A percentile compares a stretch with the other conserved stretches of the same genome.
These are phyloP conservation scores for Scalopus aquaticus DNA, from an alignment of 2,113 vertebrate species.

Conservation along the genomic window DNA sequence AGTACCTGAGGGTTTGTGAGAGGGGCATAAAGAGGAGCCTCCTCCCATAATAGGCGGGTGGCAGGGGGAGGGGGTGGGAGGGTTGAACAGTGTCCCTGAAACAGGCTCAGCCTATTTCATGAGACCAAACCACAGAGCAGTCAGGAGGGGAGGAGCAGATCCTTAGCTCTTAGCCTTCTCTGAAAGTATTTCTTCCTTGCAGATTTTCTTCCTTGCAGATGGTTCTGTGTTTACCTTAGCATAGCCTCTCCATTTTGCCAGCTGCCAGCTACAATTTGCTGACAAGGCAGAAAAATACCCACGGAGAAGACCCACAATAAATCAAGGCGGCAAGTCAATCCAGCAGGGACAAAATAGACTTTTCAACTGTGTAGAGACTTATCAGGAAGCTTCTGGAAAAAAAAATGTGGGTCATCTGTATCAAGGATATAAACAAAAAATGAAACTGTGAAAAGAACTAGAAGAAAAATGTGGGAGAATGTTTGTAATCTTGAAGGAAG, in stretches of 20 bases:
- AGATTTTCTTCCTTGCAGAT: not conserved
- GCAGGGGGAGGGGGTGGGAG: not conserved
- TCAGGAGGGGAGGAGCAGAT: not conserved
- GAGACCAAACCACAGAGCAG: not conserved
- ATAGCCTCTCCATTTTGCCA: not conserved
- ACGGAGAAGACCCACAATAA: not conserved
- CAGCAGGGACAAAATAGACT: not conserved
- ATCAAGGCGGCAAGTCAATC: constrained; percentile 35
- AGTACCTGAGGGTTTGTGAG: not conserved
- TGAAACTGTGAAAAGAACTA: constrained; percentile 8
- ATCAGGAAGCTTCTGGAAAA: not conserved
- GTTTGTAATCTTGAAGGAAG: not conserved
- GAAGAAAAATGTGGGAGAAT: constrained; percentile 10
- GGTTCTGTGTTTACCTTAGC: not conserved
- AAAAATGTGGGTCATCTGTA: not conserved
- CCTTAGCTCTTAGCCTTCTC: not conserved
- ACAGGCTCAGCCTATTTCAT: not conserved
- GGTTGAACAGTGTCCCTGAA: not conserved
- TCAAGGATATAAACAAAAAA: constrained; percentile 27
- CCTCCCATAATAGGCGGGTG: not conserved
- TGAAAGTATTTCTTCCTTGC: not conserved
- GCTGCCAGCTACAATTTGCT: not conserved
- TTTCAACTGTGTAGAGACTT: not conserved
- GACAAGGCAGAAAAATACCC: not conserved
- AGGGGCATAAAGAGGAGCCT: not conserved